phyloP scores from a whole-genome alignment of 2,113 vertebrate species.

The Pachypanchax playfairii region DNA sequence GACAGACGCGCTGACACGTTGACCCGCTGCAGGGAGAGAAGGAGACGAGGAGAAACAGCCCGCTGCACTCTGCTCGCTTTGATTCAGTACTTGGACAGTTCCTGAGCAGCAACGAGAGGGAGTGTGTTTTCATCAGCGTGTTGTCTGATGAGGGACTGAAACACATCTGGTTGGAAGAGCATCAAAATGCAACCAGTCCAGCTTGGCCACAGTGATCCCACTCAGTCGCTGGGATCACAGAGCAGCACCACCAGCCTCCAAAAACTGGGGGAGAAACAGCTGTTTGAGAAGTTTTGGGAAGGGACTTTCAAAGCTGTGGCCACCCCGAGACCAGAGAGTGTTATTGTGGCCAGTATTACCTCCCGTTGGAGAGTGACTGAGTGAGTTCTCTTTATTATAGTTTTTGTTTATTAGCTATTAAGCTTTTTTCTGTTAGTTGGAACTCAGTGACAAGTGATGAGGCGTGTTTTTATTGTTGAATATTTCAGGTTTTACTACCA shows the following conservation, averaged over 20 bases:
- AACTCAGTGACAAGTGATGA: background rate
- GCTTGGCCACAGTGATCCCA: conserved; percentile 38
- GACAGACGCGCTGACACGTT: conserved; percentile 62
- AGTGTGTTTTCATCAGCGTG: conserved; percentile 20
- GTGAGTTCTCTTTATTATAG: conserved; percentile 72
- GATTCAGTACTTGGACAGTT: conserved; percentile 83
- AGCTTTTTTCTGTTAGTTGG: no score
- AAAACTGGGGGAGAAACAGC: conserved; percentile 92
- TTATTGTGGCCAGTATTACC: conserved; percentile 93
- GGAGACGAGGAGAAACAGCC: conserved; percentile 12
- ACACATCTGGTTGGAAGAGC: conserved; percentile 7
- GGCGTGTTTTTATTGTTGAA: no score
- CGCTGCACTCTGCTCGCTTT: conserved; percentile 15
- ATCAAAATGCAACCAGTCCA: conserved; percentile 56
- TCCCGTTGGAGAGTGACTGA: conserved; percentile 83
- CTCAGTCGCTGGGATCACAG: conserved; percentile 33
- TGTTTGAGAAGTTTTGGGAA: conserved; percentile 98
- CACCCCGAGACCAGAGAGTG: conserved; percentile 91
- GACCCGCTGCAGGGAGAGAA: conserved; percentile 54
- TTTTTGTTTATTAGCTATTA: no score
- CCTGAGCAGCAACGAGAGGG: conserved; percentile 41
- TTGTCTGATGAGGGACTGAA: background rate
- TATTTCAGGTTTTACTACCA: no score
- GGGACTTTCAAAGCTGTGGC: conserved; percentile 98
- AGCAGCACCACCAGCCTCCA: conserved; percentile 78